Evolutionary conservation across 2,797 vertebrate genomes (phyloP), one percentile per base, ranked within the genome.

Genomic region (Helostoma temminkii): DNA sequence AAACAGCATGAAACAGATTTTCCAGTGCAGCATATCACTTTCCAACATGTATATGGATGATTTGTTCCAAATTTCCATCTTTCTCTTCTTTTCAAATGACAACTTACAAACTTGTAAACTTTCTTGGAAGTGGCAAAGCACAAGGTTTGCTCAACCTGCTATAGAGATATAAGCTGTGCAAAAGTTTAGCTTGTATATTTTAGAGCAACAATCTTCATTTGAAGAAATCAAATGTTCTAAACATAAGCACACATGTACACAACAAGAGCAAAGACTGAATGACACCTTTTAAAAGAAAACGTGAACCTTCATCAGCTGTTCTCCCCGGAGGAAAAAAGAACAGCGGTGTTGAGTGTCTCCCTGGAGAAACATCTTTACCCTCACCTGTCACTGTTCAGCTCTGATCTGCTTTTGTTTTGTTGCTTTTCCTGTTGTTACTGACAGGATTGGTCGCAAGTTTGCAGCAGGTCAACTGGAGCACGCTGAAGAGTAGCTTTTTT

Each of bases 371-470:
- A n/a, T n/a, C 59, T 66, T 39, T 7, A 39, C 47, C 63, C 47
- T 62, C 71, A 52, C 22, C 74, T 58, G 78, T 74, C 76, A 70
- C 53, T 1, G 41, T 26, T 73, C 45, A 8, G 3, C 71, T 73
- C 52, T n/a, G 68, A 57, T 8, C 10, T 22, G 28, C 39, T 65
- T 64, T 41, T 60, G 28, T 71, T 55, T 62, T 34, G n/a, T 11
- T 67, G 41, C 2, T 61, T 57, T 42, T n/a, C 41, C n/a, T 14
- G 36, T 28, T 24, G 21, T 69, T 66, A 9, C 56, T n/a, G 74
- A 53, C 5, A 18, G 43, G 7, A 7, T 41, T 1, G 62, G 66
- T 52, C 6, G 4, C 30, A 34, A 2, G 55, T 37, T n/a, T 24
- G 66, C 55, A 43, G 28, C 25, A 10, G 81, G 67, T 80, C 81